Evolutionary conservation across 2,797 vertebrate species (phyloP).

Genomic region (Odontamblyopus rebecca): DNA sequence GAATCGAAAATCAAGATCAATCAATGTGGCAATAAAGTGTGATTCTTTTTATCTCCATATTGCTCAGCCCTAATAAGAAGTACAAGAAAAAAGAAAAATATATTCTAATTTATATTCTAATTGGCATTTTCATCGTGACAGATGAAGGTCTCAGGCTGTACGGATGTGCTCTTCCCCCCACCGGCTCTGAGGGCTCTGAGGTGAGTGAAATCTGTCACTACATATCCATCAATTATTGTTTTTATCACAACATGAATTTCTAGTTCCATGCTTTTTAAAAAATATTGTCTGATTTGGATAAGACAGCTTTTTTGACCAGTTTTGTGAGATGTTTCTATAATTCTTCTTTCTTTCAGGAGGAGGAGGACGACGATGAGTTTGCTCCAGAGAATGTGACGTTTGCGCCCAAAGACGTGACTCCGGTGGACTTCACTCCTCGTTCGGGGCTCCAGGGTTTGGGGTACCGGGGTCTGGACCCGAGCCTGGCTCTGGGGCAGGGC

Average conservation of each 20-base stretch:
- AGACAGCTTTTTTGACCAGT: too few species aligned
- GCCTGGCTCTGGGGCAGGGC: conserved; percentile 77
- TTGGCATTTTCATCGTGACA: conserved; percentile 43
- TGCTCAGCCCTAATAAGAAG: too few species aligned
- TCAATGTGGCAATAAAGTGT: too few species aligned
- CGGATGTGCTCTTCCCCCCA: conserved; percentile 76
- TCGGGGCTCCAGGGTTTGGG: conserved; percentile 87
- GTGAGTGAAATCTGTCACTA: conserved; percentile 56
- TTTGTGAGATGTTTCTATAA: background rate
- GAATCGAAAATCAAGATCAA: too few species aligned
- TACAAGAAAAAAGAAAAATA: background rate
- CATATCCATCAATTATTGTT: background rate
- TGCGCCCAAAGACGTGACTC: conserved; percentile 90
- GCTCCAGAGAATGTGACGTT: conserved; percentile 90
- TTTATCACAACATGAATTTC: background rate
- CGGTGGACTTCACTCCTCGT: conserved; percentile 85
- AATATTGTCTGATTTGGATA: too few species aligned
- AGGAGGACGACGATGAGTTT: conserved; percentile 87
- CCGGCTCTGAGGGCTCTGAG: conserved; percentile 85
- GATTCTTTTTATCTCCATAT: too few species aligned
- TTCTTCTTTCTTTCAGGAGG: conserved; percentile 62
- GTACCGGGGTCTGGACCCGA: conserved; percentile 89
- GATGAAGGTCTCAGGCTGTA: conserved; percentile 73
- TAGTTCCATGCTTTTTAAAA: background rate
- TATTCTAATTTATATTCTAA: background rate